Evolutionary conservation across 2,888 invertebrate genomes (phyloP).

Genomic region (Chirona hameri): DNA sequence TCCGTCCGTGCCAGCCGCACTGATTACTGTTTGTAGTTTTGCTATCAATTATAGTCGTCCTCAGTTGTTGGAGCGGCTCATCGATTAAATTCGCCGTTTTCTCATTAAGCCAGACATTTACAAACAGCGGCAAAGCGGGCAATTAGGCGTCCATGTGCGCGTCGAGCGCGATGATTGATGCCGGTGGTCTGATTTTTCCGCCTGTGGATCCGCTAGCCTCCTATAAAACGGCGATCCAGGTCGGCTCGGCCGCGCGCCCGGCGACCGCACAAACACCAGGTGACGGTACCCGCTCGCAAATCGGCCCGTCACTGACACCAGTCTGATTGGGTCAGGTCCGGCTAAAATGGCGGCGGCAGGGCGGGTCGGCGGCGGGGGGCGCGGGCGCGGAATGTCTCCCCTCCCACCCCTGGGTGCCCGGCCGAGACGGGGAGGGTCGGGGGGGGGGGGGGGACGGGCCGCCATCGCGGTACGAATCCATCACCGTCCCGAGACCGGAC

Average conservation of each 20-base stretch:
- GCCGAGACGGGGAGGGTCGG: neutral
- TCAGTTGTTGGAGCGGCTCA: neutral
- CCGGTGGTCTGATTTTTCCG: neutral
- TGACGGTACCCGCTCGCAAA: neutral
- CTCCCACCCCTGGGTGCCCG: neutral
- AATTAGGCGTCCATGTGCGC: neutral
- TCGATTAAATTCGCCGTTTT: constrained; percentile 8
- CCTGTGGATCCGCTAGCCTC: neutral
- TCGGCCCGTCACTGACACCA: neutral
- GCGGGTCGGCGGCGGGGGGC: neutral
- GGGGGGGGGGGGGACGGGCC: neutral
- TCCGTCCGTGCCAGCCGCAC: neutral
- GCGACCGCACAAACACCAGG: neutral
- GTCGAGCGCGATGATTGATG: neutral
- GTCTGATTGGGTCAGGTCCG: neutral
- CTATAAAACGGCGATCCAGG: neutral
- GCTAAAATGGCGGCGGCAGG: neutral
- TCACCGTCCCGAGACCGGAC: neutral
- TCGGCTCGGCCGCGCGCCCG: neutral
- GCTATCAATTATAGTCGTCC: constrained; percentile 14
- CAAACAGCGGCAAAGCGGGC: constrained; percentile 22
- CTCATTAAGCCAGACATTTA: neutral
- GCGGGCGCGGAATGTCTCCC: neutral
- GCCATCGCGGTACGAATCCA: constrained; percentile 5
- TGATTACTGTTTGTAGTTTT: constrained; percentile 26